phyloP scores from a whole-genome alignment of 2,888 invertebrate species.

The Tiphia femorata region DNA sequence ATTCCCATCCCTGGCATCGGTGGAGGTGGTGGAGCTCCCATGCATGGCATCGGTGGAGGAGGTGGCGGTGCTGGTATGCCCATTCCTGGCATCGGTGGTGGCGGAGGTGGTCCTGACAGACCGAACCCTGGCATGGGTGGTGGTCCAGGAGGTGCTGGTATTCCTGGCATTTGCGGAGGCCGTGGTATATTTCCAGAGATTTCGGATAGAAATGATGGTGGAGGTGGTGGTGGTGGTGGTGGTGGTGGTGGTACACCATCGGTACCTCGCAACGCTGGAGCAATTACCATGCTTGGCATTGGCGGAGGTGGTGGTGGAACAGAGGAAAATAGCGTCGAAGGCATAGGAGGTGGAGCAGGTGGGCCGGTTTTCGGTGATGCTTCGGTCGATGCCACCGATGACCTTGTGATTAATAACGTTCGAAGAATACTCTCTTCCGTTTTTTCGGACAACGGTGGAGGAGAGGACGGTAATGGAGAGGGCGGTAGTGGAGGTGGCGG shows the following conservation, averaged over 20 bases:
- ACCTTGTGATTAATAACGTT: too few relatives aligned
- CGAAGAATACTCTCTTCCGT: background rate
- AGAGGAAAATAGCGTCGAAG: background rate
- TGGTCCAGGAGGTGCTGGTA: conserved; percentile 62
- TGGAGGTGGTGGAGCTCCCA: conserved; percentile 60
- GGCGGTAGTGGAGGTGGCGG: background rate
- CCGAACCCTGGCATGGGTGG: conserved; percentile 67
- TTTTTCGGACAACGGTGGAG: background rate
- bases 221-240: conserved; percentile 51
- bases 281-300: conserved; percentile 42
- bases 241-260: conserved; percentile 56
- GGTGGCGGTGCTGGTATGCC: conserved; percentile 66
- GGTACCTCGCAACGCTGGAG: conserved; percentile 55
- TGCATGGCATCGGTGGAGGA: conserved; percentile 63
- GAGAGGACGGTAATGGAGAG: background rate
- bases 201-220: background rate
- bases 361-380: background rate
- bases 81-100: conserved; percentile 58
- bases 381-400: background rate
- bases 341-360: background rate
- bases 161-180: conserved; percentile 62
- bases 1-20: conserved; percentile 66
- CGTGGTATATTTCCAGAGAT: background rate
- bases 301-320: conserved; percentile 1
- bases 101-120: conserved; percentile 38